Evolutionary conservation across 2,888 invertebrate species (phyloP).

Genomic region (Tipula lateralis): DNA sequence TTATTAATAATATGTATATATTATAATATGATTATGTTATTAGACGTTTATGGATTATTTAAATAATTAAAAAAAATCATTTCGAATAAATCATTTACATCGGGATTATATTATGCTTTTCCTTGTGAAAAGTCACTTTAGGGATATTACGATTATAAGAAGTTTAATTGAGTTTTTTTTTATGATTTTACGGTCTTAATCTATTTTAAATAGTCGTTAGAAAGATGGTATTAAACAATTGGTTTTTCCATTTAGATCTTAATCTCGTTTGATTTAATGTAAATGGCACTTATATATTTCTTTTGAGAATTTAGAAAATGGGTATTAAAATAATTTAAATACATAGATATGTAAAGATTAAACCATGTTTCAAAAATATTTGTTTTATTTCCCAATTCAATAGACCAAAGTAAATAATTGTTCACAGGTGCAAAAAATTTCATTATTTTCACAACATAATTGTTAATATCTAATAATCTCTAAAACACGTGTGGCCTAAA

Average conservation of each 20-base stretch:
- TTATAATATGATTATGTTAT: background rate
- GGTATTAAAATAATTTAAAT: background rate
- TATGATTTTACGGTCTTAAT: background rate
- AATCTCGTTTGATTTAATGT: background rate
- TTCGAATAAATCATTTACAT: background rate
- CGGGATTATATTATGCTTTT: background rate
- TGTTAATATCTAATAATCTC: too few relatives aligned
- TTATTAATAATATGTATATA: background rate
- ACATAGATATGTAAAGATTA: too few relatives aligned
- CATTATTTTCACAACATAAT: too few relatives aligned
- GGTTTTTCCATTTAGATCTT: background rate
- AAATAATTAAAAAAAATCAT: background rate
- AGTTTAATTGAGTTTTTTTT: constrained; percentile 2
- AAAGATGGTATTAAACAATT: background rate
- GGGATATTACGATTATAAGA: background rate
- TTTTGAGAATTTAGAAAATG: background rate
- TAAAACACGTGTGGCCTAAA: background rate
- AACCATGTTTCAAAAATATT: too few relatives aligned
- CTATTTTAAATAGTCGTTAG: background rate
- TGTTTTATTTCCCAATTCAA: too few relatives aligned
- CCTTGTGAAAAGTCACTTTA: background rate
- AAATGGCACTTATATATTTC: background rate
- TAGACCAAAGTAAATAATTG: too few relatives aligned
- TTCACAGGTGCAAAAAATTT: too few relatives aligned
- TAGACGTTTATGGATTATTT: background rate